phyloP scores from a whole-genome alignment of 2,888 invertebrate species.

The Oscheius sp. region DNA sequence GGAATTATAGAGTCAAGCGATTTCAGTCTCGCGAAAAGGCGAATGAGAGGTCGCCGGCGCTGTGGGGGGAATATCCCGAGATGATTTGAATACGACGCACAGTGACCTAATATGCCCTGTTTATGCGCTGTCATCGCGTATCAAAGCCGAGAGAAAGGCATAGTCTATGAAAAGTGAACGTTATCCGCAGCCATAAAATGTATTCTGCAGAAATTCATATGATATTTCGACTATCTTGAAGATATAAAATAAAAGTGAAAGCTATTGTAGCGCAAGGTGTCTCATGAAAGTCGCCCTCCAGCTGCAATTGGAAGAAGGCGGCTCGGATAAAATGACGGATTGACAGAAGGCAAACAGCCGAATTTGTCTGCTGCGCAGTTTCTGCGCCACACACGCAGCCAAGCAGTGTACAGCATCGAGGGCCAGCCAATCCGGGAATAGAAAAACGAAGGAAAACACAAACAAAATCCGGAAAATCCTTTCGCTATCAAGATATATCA shows the following conservation, averaged over 20 bases:
- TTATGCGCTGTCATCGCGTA: conserved; percentile 32
- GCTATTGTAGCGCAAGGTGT: too few species aligned
- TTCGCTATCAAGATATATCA: too few species aligned
- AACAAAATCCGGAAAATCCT: conserved; percentile 6
- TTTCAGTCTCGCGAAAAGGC: not conserved
- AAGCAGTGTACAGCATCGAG: conserved; percentile 6
- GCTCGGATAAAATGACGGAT: conserved; percentile 24
- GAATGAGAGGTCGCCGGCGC: conserved; percentile 14
- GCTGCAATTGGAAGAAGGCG: conserved; percentile 20
- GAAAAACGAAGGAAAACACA: conserved; percentile 11
- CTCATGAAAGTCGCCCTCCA: not conserved
- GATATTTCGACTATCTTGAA: too few species aligned
- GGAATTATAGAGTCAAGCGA: conserved; percentile 7
- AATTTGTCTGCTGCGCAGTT: conserved; percentile 21
- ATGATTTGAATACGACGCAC: conserved; percentile 29
- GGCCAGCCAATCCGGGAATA: conserved; percentile 18
- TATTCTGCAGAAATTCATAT: too few species aligned
- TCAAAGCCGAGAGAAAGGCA: conserved; percentile 29
- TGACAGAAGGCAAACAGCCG: conserved; percentile 28
- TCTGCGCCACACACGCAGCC: conserved; percentile 15
- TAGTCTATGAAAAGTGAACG: not conserved
- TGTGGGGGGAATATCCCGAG: conserved; percentile 16
- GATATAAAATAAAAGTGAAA: too few species aligned
- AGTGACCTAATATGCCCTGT: conserved; percentile 32
- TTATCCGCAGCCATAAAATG: too few species aligned